Evolutionary conservation across 2,113 vertebrate genomes (phyloP), one percentile per base, ranked within the genome.

Genomic region (Condylura cristata): DNA sequence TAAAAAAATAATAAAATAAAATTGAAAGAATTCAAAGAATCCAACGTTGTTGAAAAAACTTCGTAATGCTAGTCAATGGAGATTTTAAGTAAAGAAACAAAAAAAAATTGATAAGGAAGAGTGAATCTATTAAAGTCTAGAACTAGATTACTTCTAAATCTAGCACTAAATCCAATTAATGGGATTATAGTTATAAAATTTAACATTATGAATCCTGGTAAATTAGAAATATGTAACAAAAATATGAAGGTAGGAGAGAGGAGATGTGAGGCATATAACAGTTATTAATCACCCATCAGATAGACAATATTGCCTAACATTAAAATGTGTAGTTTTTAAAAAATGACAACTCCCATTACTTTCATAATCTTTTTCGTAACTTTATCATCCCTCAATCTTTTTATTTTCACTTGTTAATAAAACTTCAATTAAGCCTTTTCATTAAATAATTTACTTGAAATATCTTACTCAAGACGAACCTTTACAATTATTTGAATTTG

Each of bases 201-300:
- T 81, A 86, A 90, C 34, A 74, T 51, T 79, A 65, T 48, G 30
- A 80, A 80, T 72, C 68, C 51, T 66, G 37, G 72, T 20, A 92
- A 89, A 74, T 48, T 90, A 80, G 80, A 95, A 93, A 74, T 58
- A 37, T 81, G 46, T 72, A 90, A 93, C 22, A 80, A 89, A 95
- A 95, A 79, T 74, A 80, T 56, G 63, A 17, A 71, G 11, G 22
- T 65, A 72, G 32, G 1, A 79, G 63, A 72, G 48, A 93, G 18
- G 37, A 90, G 12, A 24, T 48, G 28, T 37, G 5, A 48, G 65
- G 79, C 28, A 8, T 41, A 8, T 60, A 89, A 51, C 8, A n/a
- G 32, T 66, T 28, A 72, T 39, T 84, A 88, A 71, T 58, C 58
- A 34, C 28, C 13, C 28, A 63, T 20, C 4, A 24, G 24, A 65